These are phyloP conservation scores for Dynastes hyllus DNA, from an alignment of 2,888 invertebrate genomes.

Conservation along the genomic window DNA sequence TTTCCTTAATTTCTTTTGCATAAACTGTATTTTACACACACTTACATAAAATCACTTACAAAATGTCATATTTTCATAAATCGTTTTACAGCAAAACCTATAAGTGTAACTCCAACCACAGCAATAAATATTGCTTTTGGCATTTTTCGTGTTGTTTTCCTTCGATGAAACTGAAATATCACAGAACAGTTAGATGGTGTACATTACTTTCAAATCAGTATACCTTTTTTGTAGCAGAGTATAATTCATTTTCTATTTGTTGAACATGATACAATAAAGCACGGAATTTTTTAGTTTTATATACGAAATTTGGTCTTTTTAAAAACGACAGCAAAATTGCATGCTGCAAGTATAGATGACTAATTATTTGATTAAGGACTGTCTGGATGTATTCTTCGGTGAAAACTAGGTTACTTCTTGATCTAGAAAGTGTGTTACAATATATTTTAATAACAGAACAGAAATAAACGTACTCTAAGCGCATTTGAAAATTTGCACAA, in stretches of 20 bases:
- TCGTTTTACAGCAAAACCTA: constrained; percentile 12
- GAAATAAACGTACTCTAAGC: constrained; percentile 60
- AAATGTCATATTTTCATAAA: background rate
- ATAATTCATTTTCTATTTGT: constrained; percentile 55
- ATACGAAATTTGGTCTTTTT: no score
- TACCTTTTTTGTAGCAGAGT: constrained; percentile 53
- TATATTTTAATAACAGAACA: constrained; percentile 4
- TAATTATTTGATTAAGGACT: constrained; percentile 56
- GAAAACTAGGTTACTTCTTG: constrained; percentile 51
- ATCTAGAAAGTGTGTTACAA: constrained; percentile 53
- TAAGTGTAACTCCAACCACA: background rate
- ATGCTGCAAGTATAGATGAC: constrained; percentile 58
- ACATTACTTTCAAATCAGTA: background rate
- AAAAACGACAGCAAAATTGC: no score
- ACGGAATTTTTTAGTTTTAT: constrained; percentile 54
- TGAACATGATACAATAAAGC: constrained; percentile 55
- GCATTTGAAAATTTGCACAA: constrained; percentile 60
- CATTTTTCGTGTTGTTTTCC: background rate
- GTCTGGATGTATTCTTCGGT: constrained; percentile 56
- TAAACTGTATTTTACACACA: no score
- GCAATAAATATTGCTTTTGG: background rate
- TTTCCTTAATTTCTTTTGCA: no score
- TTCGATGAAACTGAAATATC: constrained; percentile 7
- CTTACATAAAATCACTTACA: background rate
- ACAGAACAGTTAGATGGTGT: background rate